Evolutionary conservation across 1,140 invertebrate genomes (phyloP), one percentile per base, ranked within the genome.

Genomic region (Bombus haemorrhoidalis): DNA sequence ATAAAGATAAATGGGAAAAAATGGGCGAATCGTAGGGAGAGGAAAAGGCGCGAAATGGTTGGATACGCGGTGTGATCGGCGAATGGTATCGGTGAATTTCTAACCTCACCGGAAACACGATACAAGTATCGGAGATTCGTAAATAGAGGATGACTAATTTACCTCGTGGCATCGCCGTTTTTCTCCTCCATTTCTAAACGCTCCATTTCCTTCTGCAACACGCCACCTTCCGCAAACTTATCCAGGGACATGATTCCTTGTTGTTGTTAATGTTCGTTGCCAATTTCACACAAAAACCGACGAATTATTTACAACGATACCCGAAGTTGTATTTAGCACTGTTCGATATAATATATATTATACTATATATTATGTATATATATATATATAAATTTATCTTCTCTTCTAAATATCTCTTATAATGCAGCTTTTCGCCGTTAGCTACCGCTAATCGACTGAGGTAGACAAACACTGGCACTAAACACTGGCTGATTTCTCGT

Each of bases 171-270:
- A 69, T 95, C 94, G 79, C 93, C 93, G 80, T 94, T 95, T 85
- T 95, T 95, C 53, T 95, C 95, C 57, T 95, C 95, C 75, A 94
- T 93, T 79, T 95, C 94, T 88, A 95, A 86, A 68, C 93, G 92
- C 64, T 95, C 94, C 92, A 95, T 94, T 80, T 95, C 95, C 90
- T 95, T 95, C 73, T 93, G 93, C 43, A 94, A 89, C 75, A 75
- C 64, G 43, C 91, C 86, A 78, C 86, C 83, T 85, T 94, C 93
- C 71, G 81, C 85, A 83, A 93, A 95, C 87, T 95, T 95, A 91
- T 95, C 95, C 94, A 95, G 87, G 37, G 94, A 94, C 93, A 95
- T 94, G 81, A 78, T 92, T 77, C 5, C 8, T 59, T 78, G 47
- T 68, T 22, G 72, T 22, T 0, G 12, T 77, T 81, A 43, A 53